Evolutionary conservation across 2,797 vertebrate species (phyloP), one percentile per base, ranked within the genome.

Genomic region (Vireo griseus): DNA sequence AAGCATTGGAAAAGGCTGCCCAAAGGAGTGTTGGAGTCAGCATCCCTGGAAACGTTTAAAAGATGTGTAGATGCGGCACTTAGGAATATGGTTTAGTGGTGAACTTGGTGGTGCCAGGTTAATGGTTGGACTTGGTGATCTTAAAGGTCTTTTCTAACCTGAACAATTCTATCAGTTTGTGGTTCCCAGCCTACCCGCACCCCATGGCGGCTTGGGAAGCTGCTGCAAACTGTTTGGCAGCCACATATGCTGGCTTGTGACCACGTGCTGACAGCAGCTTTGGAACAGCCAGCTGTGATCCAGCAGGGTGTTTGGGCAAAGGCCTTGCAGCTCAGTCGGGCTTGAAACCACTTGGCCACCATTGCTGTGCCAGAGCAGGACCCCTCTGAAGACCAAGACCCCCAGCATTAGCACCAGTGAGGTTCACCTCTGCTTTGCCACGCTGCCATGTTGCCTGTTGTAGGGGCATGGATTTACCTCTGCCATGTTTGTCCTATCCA

Each of bases 251-350:
- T 59, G 33, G 21, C 13, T 66, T 37, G 22, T 33, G 47, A 11
- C 45, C 29, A 33, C 0, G 0, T 0, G 0, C 57, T 63, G 66
- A 59, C 54, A 35, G 82, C 66, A 24, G 61, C 40, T 58, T 63
- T 31, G 67, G 66, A 88, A 50, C 18, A 71, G 40, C 18, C 6
- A 5, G 45, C 40, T 83, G 44, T 2, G 1, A 21, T 12, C 26
- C 9, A 13, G 5, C 21, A 28, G 42, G 37, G 8, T 48, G 35
- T 57, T 62, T 54, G 39, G 45, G 31, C 48, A 80, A 83, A 58
- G 42, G 20, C 16, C 69, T 75, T 67, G 47, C 50, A 72, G 67
- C 58, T 33, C 4, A 2, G 24, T 2, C 1, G 0, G 6, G 31
- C 45, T 61, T 45, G 35, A 85, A 62, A 62, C 22, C 13, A 7